Percentiles rank a stretch among this genome's conserved stretches.
Evolutionary conservation across 2,113 vertebrate species (phyloP).

Genomic region (Leucoraja erinaceus): DNA sequence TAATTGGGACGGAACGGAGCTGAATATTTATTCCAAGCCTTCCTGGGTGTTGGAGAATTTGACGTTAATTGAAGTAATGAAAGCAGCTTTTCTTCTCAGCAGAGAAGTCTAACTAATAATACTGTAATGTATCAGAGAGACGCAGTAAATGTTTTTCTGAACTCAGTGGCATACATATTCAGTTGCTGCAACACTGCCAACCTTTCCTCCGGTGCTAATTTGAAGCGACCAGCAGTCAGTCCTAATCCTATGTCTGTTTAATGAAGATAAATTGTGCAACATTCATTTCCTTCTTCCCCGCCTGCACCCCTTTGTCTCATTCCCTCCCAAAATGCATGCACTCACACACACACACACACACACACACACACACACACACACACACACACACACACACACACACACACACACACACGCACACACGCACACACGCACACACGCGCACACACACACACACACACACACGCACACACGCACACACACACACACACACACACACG

Average conservation of each 20-base stretch:
- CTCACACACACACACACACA: no score
- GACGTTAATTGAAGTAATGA: constrained; percentile 36
- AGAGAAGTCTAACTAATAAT: constrained; percentile 25
- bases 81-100: constrained; percentile 25
- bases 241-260: constrained; percentile 53
- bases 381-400: no score
- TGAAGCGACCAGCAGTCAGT: constrained; percentile 49
- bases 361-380: no score
- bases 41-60: constrained; percentile 6
- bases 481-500: no score
- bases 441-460: no score
- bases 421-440: no score
- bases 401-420: no score
- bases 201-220: constrained; percentile 43
- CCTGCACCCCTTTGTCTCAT: no score
- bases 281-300: background rate
- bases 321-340: no score
- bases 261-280: constrained; percentile 51
- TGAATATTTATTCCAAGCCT: constrained; percentile 31
- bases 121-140: background rate
- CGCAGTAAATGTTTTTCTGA: constrained; percentile 16
- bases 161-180: constrained; percentile 44
- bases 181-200: constrained; percentile 47
- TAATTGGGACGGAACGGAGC: constrained; percentile 7
- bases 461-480: no score